Conservation (phyloP, 2,797 vertebrate genomes). For the Hypotaenidia okinawae region DNA sequence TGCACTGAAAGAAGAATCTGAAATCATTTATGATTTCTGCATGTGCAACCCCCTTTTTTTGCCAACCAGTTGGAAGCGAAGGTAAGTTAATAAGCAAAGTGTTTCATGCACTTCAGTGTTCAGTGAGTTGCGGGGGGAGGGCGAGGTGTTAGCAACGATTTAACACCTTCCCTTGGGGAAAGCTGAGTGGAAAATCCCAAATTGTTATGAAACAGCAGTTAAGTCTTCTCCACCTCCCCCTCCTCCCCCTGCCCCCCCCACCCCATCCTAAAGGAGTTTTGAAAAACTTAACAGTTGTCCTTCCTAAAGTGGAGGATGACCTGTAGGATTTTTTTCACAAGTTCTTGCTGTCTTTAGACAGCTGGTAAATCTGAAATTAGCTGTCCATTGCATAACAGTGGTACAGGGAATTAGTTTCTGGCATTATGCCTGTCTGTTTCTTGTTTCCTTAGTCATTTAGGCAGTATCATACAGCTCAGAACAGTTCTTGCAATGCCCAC, state of each 20-base stretch:
- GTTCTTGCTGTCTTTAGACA: background rate
- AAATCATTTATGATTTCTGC: constrained; percentile 96
- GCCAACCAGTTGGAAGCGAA: constrained; percentile 96
- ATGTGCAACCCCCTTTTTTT: constrained; percentile 99
- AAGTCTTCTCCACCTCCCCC: background rate
- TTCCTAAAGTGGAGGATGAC: background rate
- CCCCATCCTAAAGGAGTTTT: background rate
- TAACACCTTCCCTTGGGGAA: background rate
- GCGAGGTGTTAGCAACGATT: background rate
- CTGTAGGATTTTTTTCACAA: background rate
- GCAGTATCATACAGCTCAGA: background rate
- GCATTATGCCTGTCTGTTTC: background rate
- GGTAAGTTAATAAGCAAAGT: constrained; percentile 73
- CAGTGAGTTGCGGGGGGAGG: background rate
- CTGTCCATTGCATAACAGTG: fast-evolving
- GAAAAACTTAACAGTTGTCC: background rate
- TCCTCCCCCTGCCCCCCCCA: too few relatives aligned
- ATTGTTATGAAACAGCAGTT: background rate
- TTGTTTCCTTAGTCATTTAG: background rate
- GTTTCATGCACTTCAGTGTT: background rate
- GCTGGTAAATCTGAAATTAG: background rate
- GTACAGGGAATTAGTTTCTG: background rate
- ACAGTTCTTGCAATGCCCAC: background rate
- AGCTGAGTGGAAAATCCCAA: background rate
- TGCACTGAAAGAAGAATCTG: constrained; percentile 95